Conservation (phyloP, 2,797 vertebrate genomes). For the Acipenser oxyrinchus region DNA sequence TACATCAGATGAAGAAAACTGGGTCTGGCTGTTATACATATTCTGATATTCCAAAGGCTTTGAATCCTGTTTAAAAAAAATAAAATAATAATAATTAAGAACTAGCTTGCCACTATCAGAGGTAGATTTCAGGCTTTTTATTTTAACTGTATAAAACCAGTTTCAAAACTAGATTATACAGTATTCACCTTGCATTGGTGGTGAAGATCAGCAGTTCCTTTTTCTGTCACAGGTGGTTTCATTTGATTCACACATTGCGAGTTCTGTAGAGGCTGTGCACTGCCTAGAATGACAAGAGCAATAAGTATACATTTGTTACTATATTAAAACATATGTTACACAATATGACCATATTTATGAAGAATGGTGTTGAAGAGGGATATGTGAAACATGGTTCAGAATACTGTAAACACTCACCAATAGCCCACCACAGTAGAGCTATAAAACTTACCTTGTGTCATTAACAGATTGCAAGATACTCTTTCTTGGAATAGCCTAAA, state of each 20-base stretch:
- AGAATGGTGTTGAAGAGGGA: no score
- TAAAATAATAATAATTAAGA: not conserved
- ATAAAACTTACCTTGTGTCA: not conserved
- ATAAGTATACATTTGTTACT: not conserved
- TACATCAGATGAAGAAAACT: conserved; percentile 20
- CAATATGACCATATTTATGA: not conserved
- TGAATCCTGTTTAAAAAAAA: conserved; percentile 31
- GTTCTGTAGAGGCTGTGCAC: conserved; percentile 52
- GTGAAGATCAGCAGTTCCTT: conserved; percentile 17
- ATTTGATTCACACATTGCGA: conserved; percentile 64
- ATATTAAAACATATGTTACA: not conserved
- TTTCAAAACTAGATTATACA: no score
- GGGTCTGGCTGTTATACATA: not conserved
- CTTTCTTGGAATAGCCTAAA: not conserved
- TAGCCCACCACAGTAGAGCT: not conserved
- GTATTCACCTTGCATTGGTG: conserved; percentile 38
- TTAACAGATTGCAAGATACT: not conserved
- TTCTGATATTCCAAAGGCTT: conserved; percentile 12
- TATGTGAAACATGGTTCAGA: not conserved
- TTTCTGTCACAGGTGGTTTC: conserved; percentile 21
- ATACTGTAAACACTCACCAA: not conserved
- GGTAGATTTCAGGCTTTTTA: not conserved
- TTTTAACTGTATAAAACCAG: not conserved
- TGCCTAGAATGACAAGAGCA: conserved; percentile 26
- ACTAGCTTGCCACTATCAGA: not conserved